These are phyloP conservation scores for Ditylenchus dipsaci DNA, from an alignment of 1,140 invertebrate species.

Conservation along the genomic window DNA sequence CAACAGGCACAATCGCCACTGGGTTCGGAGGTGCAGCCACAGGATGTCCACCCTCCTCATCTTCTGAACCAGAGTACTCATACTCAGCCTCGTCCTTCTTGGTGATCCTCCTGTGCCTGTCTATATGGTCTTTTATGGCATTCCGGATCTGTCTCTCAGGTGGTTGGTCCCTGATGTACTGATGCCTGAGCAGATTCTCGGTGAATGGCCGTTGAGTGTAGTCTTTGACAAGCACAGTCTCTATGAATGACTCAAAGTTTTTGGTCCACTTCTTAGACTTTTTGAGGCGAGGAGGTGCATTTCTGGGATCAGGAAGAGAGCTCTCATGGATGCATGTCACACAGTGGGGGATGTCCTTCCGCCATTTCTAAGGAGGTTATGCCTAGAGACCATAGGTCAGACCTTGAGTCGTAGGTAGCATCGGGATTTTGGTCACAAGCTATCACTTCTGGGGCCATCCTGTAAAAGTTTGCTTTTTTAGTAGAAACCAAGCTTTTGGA, in stretches of 20 bases:
- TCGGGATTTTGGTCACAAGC: conserved; percentile 99
- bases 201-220: conserved; percentile 96
- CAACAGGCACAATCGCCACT: not conserved
- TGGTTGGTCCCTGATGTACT: conserved; percentile 94
- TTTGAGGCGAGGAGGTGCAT: conserved; percentile 82
- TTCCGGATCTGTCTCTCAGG: conserved; percentile 84
- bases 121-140: conserved; percentile 98
- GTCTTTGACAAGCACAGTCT: conserved; percentile 86
- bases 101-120: conserved; percentile 65
- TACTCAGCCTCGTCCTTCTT: conserved; percentile 52
- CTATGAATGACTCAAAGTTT: conserved; percentile 69
- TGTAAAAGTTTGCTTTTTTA: conserved; percentile 49
- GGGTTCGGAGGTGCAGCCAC: not conserved
- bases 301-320: conserved; percentile 94
- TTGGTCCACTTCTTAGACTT: conserved; percentile 91
- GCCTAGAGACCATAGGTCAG: conserved; percentile 94
- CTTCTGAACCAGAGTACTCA: conserved; percentile 58
- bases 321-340: conserved; percentile 97
- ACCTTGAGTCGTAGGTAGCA: conserved; percentile 97
- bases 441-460: conserved; percentile 81
- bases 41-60: conserved; percentile 57
- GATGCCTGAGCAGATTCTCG: conserved; percentile 91
- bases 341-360: conserved; percentile 87
- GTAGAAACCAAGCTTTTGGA: too few species aligned
- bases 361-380: conserved; percentile 99